Conservation (phyloP, 2,113 vertebrate genomes). For the Odocoileus virginianus region DNA sequence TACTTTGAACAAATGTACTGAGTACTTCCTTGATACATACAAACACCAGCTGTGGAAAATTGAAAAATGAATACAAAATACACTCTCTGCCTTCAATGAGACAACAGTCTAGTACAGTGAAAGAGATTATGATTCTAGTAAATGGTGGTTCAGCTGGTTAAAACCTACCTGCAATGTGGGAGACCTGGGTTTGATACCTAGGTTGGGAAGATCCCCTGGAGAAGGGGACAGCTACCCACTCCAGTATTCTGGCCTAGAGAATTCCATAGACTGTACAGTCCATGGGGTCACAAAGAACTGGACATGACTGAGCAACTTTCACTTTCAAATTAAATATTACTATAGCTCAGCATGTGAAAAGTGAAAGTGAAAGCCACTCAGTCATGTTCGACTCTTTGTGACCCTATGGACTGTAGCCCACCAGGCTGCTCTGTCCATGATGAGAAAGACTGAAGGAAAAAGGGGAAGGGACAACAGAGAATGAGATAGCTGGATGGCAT, state of each 20-base stretch:
- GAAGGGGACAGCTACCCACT: neutral
- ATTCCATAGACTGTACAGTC: neutral
- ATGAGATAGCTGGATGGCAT: neutral
- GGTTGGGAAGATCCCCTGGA: neutral
- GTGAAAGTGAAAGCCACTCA: neutral
- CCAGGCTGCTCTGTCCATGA: neutral
- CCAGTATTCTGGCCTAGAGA: neutral
- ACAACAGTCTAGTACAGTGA: neutral
- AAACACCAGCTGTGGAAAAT: neutral
- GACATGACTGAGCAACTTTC: neutral
- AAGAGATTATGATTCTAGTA: neutral
- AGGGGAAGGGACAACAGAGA: neutral
- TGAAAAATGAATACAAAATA: neutral
- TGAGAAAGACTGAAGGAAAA: neutral
- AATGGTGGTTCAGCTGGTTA: neutral
- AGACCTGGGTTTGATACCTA: neutral
- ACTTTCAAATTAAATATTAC: neutral
- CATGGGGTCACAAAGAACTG: neutral
- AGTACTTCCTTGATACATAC: neutral
- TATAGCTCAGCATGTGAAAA: neutral
- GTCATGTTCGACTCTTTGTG: neutral
- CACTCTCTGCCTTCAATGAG: neutral
- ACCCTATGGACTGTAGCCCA: neutral
- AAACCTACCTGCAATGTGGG: neutral
- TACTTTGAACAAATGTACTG: neutral